Conservation (phyloP, 2,888 invertebrate species). For the Cecidostiba fungosa region DNA sequence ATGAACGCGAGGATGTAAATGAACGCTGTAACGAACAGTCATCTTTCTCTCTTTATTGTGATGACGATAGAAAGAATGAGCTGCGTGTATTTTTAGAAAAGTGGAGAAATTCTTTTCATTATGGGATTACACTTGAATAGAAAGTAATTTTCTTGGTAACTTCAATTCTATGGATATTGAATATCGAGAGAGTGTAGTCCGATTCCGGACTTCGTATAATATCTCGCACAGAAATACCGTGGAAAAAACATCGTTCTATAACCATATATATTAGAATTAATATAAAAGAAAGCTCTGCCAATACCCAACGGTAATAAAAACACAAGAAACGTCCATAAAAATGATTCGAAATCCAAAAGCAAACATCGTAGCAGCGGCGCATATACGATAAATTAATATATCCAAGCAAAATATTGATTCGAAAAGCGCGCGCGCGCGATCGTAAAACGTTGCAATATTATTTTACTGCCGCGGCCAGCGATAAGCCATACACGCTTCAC, state of each 20-base stretch:
- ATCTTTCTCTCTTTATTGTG: not conserved
- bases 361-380: not conserved
- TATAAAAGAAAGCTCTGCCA: too few species aligned
- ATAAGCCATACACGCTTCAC: conserved; percentile 30
- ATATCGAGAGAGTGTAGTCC: too few species aligned
- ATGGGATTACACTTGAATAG: not conserved
- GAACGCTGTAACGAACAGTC: conserved; percentile 17
- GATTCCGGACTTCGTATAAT: not conserved
- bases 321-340: not conserved
- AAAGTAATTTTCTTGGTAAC: not conserved
- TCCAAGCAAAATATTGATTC: conserved; percentile 19
- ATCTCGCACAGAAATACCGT: not conserved
- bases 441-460: conserved; percentile 38
- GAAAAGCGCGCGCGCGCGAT: not conserved
- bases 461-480: conserved; percentile 43
- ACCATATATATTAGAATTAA: not conserved
- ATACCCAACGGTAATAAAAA: too few species aligned
- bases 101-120: not conserved
- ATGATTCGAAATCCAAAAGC: not conserved
- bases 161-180: not conserved
- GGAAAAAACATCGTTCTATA: not conserved
- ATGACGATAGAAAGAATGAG: not conserved
- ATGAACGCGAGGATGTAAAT: conserved; percentile 20
- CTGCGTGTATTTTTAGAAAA: not conserved
- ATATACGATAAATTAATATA: conserved; percentile 37